Base-by-base conservation (phyloP, 2,888 invertebrate species). In the Leistus spinibarbis region DNA sequence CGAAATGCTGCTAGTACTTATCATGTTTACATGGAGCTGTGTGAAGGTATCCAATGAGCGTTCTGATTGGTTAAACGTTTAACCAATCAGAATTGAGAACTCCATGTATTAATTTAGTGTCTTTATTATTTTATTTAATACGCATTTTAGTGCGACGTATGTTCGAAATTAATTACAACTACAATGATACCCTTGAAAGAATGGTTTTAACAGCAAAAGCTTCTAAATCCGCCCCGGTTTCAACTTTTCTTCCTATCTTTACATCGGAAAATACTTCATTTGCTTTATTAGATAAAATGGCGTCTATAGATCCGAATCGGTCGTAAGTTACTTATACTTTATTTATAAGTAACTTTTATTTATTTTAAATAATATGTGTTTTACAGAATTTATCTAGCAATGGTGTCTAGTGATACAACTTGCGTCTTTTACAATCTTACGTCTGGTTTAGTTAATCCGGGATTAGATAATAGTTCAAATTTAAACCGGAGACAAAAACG, bases 21-120 rank as follows among this genome's bases (percentile, higher is more conserved):
- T 68, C 87, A 89, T 78, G 87, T 89, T 1, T 89, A 88, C 79
- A 83, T 87, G 63, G 89, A 90, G 80, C 81, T 91, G 57, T 86
- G 86, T 78, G 88, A 88, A 85, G 88, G 90, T 89, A 84, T 10
- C 76, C 60, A 3, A 0, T 22, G 10, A 64, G 27, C 53, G 72
- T 77, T 71, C 27, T 65, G 57, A 72, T 24, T 63, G 64, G 40
- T 40, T 40, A 19, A 53, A 24, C 2, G 27, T 40, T 54, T 19
- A 53, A 69, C 53, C 17, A 0, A 68, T 23, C 4, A 60, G 16
- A 54, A 40, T 13, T 10, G 2, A 40, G 2, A 40, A 40, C n/a
- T n/a, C n/a, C n/a, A n/a, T n/a, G n/a, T n/a, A n/a, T n/a, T n/a
- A n/a, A n/a, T 70, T 54, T 0, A 17, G 27, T 73, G 19, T 53